Base-by-base conservation (phyloP, 2,113 vertebrate genomes). In the Columba livia region DNA sequence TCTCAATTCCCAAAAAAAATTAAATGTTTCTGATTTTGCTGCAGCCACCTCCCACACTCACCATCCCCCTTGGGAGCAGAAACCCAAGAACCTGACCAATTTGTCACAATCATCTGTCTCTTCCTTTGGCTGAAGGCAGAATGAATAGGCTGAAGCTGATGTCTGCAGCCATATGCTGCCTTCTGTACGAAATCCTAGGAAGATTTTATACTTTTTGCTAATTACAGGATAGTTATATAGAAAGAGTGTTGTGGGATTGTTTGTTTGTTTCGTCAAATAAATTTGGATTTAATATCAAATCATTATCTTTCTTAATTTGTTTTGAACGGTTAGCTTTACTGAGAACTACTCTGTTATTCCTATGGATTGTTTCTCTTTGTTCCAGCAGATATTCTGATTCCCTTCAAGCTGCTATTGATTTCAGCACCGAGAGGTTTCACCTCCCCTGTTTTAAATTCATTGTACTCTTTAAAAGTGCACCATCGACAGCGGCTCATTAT, bases 401-500 rank as follows among this genome's bases (percentile, higher is more conserved):
- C 40, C 64, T 83, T 86, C 66, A 86, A 64, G 50, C 20, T 54
- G 54, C 6, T 90, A 83, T 85, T 53, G 85, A 93, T 85, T 79
- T 77, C 4, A 5, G 53, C 1, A 1, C 58, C 40, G 50, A 64
- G 40, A 66, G 61, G 60, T 62, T 95, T 87, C 78, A 61, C 53
- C 50, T 75, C 73, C 10, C 8, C 25, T 61, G 23, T 57, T 75
- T 87, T 40, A 79, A 84, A 89, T 23, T 40, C n/a, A 58, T 42
- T 79, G n/a, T 89, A 58, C 65, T 93, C 74, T 95, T 85, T 70
- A 79, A 50, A 91, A 98, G 90, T 96, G 97, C 85, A 86, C 88
- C 82, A 91, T 85, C 38, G 94, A 87, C 21, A 95, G 95, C 88
- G 79, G 89, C 56, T 80, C 3, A 0, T 15, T 87, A 38, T 97